These are phyloP conservation scores for Harpagoxenus sublaevis DNA, from an alignment of 2,888 invertebrate genomes.

Conservation along the genomic window DNA sequence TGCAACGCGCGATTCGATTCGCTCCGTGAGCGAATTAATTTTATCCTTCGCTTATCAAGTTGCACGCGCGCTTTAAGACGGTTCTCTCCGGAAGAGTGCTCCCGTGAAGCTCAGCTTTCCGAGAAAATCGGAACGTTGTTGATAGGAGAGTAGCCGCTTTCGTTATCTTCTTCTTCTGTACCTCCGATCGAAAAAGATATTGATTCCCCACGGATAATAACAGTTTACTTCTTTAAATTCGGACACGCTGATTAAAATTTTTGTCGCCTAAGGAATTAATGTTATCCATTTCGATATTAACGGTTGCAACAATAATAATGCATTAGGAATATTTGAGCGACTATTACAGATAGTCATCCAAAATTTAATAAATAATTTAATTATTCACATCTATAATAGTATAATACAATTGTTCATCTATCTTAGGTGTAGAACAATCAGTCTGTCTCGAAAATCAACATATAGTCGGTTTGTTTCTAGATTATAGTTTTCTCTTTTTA, in stretches of 20 bases:
- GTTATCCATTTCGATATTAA: not conserved
- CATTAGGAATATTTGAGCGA: not conserved
- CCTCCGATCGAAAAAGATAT: not conserved
- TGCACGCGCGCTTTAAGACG: slow-evolving; percentile 55
- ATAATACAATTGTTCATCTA: not conserved
- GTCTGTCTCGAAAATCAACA: not conserved
- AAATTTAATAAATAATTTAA: not conserved
- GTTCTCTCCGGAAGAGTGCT: slow-evolving; percentile 31
- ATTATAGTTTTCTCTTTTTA: not conserved
- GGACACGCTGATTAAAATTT: not conserved
- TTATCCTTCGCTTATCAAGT: slow-evolving; percentile 55
- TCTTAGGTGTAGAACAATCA: not conserved
- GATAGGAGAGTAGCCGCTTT: slow-evolving; percentile 27
- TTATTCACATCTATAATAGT: not conserved
- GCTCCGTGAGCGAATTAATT: slow-evolving; percentile 53
- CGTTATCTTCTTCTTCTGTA: not conserved
- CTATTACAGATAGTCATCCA: not conserved
- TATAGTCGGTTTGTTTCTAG: not conserved
- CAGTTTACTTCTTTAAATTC: not conserved
- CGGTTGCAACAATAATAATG: not conserved
- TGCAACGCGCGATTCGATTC: slow-evolving; percentile 50
- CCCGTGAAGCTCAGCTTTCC: slow-evolving; percentile 25
- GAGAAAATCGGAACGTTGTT: slow-evolving; percentile 32
- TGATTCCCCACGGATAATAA: not conserved
- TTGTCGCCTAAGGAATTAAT: not conserved